Conservation (phyloP, 2,888 invertebrate species). For the Macrosoma leucophasiata region DNA sequence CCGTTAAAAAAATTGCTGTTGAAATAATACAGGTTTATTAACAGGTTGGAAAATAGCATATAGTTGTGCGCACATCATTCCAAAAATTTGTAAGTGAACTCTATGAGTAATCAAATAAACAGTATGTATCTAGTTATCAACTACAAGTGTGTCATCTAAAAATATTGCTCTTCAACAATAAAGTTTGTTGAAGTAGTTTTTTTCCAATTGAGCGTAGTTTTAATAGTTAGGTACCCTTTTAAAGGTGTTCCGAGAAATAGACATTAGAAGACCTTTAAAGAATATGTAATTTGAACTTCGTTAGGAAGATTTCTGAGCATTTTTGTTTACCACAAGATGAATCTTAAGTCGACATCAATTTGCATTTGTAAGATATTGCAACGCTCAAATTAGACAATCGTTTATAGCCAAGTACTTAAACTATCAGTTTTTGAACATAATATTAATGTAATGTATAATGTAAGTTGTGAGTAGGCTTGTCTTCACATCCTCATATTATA, state of each 20-base stretch:
- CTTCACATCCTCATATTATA: too few relatives aligned
- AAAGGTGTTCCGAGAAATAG: slow-evolving; percentile 37
- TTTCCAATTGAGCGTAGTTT: slow-evolving; percentile 50
- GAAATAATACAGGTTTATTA: slow-evolving; percentile 34
- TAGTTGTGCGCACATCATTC: slow-evolving; percentile 39
- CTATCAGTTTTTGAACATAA: too few relatives aligned
- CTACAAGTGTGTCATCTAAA: slow-evolving; percentile 68
- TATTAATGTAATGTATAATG: too few relatives aligned
- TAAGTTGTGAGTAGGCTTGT: too few relatives aligned
- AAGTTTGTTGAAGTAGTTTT: slow-evolving; percentile 46
- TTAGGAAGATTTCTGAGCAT: slow-evolving; percentile 57
- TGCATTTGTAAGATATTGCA: too few relatives aligned
- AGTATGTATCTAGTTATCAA: slow-evolving; percentile 34
- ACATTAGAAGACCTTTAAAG: slow-evolving; percentile 36
- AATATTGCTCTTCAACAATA: slow-evolving; percentile 63
- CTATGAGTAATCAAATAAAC: slow-evolving; percentile 45
- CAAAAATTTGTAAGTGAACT: slow-evolving; percentile 42
- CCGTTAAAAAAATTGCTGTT: slow-evolving; percentile 46
- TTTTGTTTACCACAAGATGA: slow-evolving; percentile 16
- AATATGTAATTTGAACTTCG: slow-evolving; percentile 46
- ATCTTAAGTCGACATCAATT: too few relatives aligned
- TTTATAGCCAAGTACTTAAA: too few relatives aligned
- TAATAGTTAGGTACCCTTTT: slow-evolving; percentile 40
- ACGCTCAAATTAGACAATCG: too few relatives aligned
- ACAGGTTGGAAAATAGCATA: slow-evolving; percentile 29